Evolutionary conservation across 2,797 vertebrate species (phyloP).

Genomic region (Tenualosa thibaudeaui): DNA sequence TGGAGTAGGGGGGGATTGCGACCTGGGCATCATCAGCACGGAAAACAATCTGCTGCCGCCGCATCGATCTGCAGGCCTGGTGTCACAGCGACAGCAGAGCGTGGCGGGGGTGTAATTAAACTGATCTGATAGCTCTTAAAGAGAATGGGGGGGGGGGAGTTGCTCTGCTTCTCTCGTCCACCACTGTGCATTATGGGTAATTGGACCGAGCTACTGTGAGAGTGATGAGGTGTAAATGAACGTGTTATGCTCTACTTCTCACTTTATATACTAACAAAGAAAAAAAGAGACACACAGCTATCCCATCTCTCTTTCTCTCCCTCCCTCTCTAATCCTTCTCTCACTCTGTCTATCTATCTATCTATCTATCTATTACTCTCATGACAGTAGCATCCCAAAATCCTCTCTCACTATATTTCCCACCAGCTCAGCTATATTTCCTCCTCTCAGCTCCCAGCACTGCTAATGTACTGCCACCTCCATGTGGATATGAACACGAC

Average conservation of each 20-base stretch:
- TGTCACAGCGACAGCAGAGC: conserved; percentile 52
- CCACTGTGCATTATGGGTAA: background rate
- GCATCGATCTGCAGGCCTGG: conserved; percentile 55
- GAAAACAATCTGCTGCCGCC: conserved; percentile 64
- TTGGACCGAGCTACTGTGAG: background rate
- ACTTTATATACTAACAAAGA: background rate
- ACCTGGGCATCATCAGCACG: conserved; percentile 65
- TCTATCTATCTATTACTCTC: background rate
- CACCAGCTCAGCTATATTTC: too few relatives aligned
- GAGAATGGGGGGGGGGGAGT: background rate
- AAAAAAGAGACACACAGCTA: background rate
- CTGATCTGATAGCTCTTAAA: conserved; percentile 43
- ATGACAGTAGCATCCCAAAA: background rate
- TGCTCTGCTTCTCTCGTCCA: background rate
- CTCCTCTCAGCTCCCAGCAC: background rate
- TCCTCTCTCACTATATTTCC: too few relatives aligned
- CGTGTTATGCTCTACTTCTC: background rate
- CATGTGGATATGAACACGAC: too few relatives aligned
- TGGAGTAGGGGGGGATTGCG: conserved; percentile 40
- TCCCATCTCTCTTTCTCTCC: background rate
- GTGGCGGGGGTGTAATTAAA: conserved; percentile 46
- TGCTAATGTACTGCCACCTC: too few relatives aligned
- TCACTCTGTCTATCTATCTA: background rate
- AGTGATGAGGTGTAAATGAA: background rate
- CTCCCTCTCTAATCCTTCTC: too few relatives aligned